Percentiles rank a stretch among this genome's conserved stretches.
These are phyloP conservation scores for Cricetomys ansorgei DNA, from an alignment of 2,113 vertebrate species.

Conservation along the genomic window DNA sequence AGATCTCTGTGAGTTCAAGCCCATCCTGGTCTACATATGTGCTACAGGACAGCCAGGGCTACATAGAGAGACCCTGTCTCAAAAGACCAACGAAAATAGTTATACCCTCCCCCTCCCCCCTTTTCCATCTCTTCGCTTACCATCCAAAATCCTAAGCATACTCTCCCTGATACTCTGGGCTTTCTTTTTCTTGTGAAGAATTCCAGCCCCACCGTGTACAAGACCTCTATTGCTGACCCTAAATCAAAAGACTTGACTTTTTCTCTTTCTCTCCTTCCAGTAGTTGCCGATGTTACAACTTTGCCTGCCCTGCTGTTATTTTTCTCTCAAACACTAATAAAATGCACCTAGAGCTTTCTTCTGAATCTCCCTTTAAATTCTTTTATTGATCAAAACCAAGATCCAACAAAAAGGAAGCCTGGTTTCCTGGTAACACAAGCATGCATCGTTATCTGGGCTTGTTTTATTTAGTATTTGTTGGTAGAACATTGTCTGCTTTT, in stretches of 20 bases:
- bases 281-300: not conserved
- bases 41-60: not conserved
- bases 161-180: not conserved
- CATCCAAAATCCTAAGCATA: not conserved
- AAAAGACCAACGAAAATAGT: not conserved
- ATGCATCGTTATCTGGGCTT: not conserved
- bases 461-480: constrained; percentile 16
- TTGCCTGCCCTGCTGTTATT: not conserved
- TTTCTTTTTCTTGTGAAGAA: not conserved
- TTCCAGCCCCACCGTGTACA: not conserved
- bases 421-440: not conserved
- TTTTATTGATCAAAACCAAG: not conserved
- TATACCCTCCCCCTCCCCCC: not conserved
- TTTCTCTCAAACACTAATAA: not conserved
- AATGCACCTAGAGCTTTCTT: not conserved
- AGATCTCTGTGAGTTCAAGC: not conserved
- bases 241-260: not conserved
- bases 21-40: not conserved
- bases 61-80: not conserved
- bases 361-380: not conserved
- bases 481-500: not conserved
- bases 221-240: not conserved
- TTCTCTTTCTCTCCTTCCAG: not conserved
- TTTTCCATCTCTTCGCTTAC: not conserved
- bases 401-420: not conserved